Percentiles rank a stretch among this genome's conserved stretches.
phyloP scores from a whole-genome alignment of 2,797 vertebrate species.

The Coracias cyanogaster region DNA sequence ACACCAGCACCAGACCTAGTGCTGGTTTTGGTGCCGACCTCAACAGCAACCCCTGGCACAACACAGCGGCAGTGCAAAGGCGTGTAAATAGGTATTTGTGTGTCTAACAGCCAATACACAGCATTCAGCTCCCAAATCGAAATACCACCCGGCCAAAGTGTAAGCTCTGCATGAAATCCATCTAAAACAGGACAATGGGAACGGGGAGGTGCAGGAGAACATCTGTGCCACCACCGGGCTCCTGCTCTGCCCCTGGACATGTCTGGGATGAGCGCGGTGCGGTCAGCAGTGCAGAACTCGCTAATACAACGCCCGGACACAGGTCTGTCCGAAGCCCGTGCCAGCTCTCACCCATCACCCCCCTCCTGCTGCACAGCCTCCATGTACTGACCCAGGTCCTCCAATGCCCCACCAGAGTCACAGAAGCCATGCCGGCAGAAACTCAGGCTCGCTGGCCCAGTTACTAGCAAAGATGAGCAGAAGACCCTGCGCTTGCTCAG shows the following conservation, averaged over 20 bases:
- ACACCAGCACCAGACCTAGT: fast-evolving
- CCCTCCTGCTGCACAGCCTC: neutral
- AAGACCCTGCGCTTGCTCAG: neutral
- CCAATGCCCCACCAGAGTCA: fast-evolving
- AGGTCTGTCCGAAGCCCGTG: fast-evolving
- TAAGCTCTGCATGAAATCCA: fast-evolving
- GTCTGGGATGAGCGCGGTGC: fast-evolving
- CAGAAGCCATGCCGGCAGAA: neutral
- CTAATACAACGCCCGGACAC: fast-evolving
- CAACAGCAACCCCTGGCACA: fast-evolving
- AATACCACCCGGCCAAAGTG: fast-evolving
- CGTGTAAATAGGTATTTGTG: neutral
- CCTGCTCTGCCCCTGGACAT: fast-evolving
- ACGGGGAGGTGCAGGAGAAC: neutral
- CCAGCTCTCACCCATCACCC: neutral
- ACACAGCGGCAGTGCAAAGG: neutral
- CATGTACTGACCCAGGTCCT: fast-evolving
- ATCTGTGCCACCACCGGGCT: fast-evolving
- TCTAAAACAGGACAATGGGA: fast-evolving
- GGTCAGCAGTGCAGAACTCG: neutral
- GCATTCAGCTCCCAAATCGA: neutral
- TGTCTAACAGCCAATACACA: fast-evolving
- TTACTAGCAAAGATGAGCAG: neutral
- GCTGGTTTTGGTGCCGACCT: neutral
- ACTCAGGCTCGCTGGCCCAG: neutral